Evolutionary conservation across 2,888 invertebrate species (phyloP).

Genomic region (Alloplasta piceator): DNA sequence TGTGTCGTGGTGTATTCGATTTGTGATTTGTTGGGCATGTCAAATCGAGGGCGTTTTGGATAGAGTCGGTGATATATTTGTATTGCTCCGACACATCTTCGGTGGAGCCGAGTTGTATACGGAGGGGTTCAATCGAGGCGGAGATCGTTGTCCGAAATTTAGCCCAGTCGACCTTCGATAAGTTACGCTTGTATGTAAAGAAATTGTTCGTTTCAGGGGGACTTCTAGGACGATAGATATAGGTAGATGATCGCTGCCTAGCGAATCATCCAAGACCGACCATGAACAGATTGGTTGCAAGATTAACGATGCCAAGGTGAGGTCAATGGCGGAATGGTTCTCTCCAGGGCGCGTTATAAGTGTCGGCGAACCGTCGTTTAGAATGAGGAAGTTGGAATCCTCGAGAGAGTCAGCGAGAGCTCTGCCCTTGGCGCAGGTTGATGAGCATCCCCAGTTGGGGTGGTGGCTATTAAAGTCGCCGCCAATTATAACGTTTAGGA

Average conservation of each 20-base stretch:
- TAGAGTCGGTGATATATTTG: neutral
- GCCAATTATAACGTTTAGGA: slow-evolving; percentile 4
- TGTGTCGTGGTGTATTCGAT: neutral
- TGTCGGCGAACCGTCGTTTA: slow-evolving; percentile 11
- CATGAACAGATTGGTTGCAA: neutral
- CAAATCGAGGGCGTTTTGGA: neutral
- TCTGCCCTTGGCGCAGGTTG: neutral
- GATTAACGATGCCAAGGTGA: neutral
- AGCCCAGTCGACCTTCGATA: neutral
- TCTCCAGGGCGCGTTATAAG: neutral
- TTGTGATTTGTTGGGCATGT: too few relatives aligned
- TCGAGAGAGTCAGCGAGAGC: neutral
- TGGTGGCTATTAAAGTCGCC: slow-evolving; percentile 45
- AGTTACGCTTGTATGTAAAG: neutral
- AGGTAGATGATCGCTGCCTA: slow-evolving; percentile 31
- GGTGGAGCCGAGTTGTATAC: neutral
- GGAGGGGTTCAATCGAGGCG: neutral
- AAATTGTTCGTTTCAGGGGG: neutral
- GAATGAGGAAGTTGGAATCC: neutral
- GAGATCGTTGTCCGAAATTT: neutral
- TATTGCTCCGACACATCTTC: neutral
- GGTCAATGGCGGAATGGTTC: neutral
- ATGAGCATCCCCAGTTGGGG: slow-evolving; percentile 10
- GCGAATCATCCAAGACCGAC: slow-evolving; percentile 16
- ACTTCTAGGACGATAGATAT: neutral